Base-by-base conservation (phyloP, 1,140 invertebrate genomes). In the Bombus cullumanus region DNA sequence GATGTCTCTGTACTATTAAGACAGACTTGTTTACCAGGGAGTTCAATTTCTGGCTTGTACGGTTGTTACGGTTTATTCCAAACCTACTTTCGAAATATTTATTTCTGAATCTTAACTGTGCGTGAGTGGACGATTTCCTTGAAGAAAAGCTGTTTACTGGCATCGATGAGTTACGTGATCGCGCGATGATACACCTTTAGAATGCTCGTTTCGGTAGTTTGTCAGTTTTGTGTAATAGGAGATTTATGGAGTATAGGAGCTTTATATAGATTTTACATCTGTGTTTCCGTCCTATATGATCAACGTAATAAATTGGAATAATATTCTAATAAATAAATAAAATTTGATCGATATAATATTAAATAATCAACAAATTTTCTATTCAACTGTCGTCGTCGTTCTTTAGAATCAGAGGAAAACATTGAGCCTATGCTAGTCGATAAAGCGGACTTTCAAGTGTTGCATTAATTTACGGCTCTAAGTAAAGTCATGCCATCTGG, bases 391-490 rank as follows among this genome's bases (percentile, higher is more conserved):
- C n/a, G 2, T 34, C 8, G 18, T 22, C 13, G n/a, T 41, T 9
- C 25, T n/a, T 41, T 41, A 43, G 28, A 72, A 72, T 72, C 13
- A 1, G 12, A 72, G 5, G 69, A n/a, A n/a, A 41, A 72, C 41
- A 72, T 72, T 1, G 28, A 72, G 4, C n/a, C 12, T 72, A 13
- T 9, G 12, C 13, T 72, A n/a, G 37, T 41, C 15, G 15, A 18
- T 41, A 41, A 18, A 41, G 13, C 18, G 69, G 22, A 72, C 41
- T 43, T n/a, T 72, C 69, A 15, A 28, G 22, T 43, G 18, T 13
- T 78, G 59, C 39, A 34, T 43, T 78, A 39, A 62, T 78, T 64
- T 78, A 78, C n/a, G n/a, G 8, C 39, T 66, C 18, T 41, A 66
- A 31, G 64, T 15, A 78, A 78, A 64, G 5, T 66, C 18, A 25